These are phyloP conservation scores for Heliconius eleuchia DNA, from an alignment of 1,140 invertebrate genomes.

Conservation along the genomic window DNA sequence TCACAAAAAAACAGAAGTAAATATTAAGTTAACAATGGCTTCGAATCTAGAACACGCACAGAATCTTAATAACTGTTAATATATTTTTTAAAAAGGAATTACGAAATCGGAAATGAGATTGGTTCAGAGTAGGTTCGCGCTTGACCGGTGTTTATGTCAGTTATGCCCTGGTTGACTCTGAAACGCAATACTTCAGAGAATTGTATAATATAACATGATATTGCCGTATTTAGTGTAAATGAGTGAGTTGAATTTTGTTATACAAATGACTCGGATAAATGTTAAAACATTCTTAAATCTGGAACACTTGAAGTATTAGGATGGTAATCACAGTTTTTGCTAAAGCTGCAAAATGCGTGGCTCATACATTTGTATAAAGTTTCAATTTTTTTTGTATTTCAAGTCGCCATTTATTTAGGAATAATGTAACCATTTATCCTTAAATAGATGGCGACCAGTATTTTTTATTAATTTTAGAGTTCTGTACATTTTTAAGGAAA, in stretches of 20 bases:
- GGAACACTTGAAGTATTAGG: constrained; percentile 5
- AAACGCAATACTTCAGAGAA: constrained; percentile 28
- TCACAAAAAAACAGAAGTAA: not conserved
- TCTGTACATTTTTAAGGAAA: too few relatives aligned
- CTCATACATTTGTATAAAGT: not conserved
- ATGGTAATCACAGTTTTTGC: not conserved
- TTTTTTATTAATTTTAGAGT: too few relatives aligned
- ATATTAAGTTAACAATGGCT: not conserved
- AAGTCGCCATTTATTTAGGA: too few relatives aligned
- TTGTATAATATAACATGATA: constrained; percentile 37
- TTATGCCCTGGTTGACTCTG: constrained; percentile 41
- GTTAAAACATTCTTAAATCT: not conserved
- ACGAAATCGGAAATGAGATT: constrained; percentile 37
- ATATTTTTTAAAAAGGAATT: constrained; percentile 20
- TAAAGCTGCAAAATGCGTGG: not conserved
- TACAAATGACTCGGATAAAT: not conserved
- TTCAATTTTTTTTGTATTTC: not conserved
- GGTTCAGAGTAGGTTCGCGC: constrained; percentile 29
- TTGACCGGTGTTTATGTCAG: constrained; percentile 41
- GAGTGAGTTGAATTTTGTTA: constrained; percentile 23
- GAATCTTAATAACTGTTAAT: not conserved
- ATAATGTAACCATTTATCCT: too few relatives aligned
- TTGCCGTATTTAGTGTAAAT: constrained; percentile 18
- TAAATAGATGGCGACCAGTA: too few relatives aligned
- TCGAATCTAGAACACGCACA: not conserved